Evolutionary conservation across 1,140 invertebrate genomes (phyloP).

Genomic region (Amphibalanus amphitrite): DNA sequence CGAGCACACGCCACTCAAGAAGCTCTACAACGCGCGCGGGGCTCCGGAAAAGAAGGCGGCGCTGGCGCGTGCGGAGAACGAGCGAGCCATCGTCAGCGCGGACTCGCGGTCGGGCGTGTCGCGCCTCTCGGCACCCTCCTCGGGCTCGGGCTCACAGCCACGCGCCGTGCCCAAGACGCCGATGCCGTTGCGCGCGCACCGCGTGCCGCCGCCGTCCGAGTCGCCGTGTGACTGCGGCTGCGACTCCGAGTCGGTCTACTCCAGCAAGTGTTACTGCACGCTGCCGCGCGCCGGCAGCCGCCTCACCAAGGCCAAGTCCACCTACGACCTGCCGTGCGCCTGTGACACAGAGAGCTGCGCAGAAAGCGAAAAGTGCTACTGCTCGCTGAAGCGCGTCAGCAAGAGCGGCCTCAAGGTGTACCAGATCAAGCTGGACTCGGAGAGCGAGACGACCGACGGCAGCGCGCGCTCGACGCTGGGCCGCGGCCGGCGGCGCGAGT

Average conservation of each 20-base stretch:
- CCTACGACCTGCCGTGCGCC: conserved; percentile 26
- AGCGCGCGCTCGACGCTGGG: conserved; percentile 14
- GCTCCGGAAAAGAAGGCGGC: background rate
- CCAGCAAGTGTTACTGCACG: conserved; percentile 58
- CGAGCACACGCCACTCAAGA: conserved; percentile 16
- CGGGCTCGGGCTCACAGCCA: background rate
- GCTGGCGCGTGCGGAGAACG: background rate
- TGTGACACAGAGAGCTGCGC: conserved; percentile 72
- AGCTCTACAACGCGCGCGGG: conserved; percentile 8
- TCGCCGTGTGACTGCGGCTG: conserved; percentile 55
- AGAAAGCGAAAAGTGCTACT: conserved; percentile 77
- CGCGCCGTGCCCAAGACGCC: conserved; percentile 17
- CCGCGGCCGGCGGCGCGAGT: conserved; percentile 8
- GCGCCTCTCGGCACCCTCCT: background rate
- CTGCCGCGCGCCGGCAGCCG: conserved; percentile 21
- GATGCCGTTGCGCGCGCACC: conserved; percentile 15
- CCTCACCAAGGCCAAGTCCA: conserved; percentile 6
- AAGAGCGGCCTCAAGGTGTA: conserved; percentile 25
- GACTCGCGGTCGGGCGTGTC: background rate
- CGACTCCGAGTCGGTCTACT: conserved; percentile 54
- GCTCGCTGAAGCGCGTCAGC: conserved; percentile 28
- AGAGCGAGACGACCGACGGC: conserved; percentile 22
- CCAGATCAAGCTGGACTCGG: conserved; percentile 25
- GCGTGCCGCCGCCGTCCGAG: background rate
- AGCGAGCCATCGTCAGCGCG: too few species aligned